Base-by-base conservation (phyloP, 2,797 vertebrate genomes). In the Galago senegalensis region DNA sequence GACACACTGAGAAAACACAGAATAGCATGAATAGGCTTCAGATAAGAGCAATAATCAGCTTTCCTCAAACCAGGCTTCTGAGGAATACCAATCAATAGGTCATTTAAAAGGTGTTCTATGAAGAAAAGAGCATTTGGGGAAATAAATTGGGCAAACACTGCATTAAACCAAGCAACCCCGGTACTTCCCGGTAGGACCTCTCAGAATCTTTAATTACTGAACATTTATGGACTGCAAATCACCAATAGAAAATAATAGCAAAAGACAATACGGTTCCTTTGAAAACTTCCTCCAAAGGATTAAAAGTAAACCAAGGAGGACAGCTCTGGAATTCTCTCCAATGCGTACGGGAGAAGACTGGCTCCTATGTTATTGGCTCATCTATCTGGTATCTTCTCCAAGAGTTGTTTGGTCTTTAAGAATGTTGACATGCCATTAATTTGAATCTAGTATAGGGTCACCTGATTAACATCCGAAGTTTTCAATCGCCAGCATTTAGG, bases 401-500 rank as follows among this genome's bases (percentile, higher is more conserved):
- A 86, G 79, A 81, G 25, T 80, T 91, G 17, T 5, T 56, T 58
- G 49, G 29, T 81, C 87, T 96, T 96, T 77, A 87, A 96, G 87
- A 92, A 70, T 67, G 17, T 16, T 95, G 70, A 93, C 86, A 94
- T 69, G 87, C 37, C 40, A 69, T 65, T 69, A 61, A 27, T 58
- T 70, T 73, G 89, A 76, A 85, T 18, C 16, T 49, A 83, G 56
- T 53, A 43, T 34, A 89, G 56, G 17, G 23, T 89, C 27, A 2
- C 29, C 23, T 96, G 76, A 94, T 94, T 70, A 61, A 84, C 91
- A 37, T 37, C 17, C 23, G 77, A 73, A 93, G 83, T 72, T 31
- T 72, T 98, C 86, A 97, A 96, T 95, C 93, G 96, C 84, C 91
- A 92, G 93, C 97, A 93, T 98, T 97, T 96, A 98, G 96, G 95